A percentile compares a stretch with the other conserved stretches of the same genome.
Conservation (phyloP, 2,888 invertebrate species). For the Tethea ocularis region DNA sequence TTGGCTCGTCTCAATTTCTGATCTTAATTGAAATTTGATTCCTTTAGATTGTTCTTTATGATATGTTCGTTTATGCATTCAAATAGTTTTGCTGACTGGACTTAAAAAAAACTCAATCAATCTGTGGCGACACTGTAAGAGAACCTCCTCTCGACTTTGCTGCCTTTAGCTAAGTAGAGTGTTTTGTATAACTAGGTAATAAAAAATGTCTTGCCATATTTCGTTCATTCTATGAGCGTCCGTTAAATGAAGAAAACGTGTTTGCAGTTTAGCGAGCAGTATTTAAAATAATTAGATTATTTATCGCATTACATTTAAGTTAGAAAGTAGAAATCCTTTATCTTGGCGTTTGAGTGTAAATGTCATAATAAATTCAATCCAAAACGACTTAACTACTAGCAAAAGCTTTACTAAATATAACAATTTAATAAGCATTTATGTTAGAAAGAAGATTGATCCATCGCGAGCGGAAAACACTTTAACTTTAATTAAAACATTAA, state of each 20-base stretch:
- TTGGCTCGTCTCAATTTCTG: not conserved
- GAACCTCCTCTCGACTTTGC: no score
- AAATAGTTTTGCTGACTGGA: no score
- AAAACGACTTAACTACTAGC: no score
- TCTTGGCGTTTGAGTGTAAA: not conserved
- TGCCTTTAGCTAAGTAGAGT: not conserved
- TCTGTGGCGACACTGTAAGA: no score
- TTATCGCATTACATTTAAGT: not conserved
- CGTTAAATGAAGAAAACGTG: slow-evolving; percentile 1
- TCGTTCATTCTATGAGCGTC: not conserved
- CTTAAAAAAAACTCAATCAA: no score
- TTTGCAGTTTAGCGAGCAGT: slow-evolving; percentile 7
- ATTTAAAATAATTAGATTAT: slow-evolving; percentile 8
- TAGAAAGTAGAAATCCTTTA: not conserved
- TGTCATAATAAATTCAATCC: not conserved
- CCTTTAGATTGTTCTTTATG: not conserved
- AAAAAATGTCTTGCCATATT: not conserved
- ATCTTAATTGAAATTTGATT: not conserved
- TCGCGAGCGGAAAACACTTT: no score
- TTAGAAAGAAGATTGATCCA: no score
- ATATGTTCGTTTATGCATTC: no score
- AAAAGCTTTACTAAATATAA: not conserved
- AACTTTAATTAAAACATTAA: no score
- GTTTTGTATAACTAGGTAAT: not conserved
- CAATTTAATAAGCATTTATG: no score